Evolutionary conservation across 1,140 invertebrate species (phyloP).

Genomic region (Aphis craccivora): DNA sequence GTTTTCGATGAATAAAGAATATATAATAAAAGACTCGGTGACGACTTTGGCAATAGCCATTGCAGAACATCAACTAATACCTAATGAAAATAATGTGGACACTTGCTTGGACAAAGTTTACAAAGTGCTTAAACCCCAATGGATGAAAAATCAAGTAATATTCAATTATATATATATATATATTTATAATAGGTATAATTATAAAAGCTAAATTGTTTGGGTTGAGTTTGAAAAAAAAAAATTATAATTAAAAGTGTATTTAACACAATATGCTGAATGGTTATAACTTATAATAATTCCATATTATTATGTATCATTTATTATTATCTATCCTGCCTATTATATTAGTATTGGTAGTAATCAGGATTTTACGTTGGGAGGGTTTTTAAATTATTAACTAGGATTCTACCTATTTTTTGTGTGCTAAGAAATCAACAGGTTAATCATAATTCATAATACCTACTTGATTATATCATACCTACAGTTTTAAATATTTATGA

Average conservation of each 20-base stretch:
- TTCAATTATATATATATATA: not conserved
- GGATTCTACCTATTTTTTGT: too few relatives aligned
- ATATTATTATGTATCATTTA: not conserved
- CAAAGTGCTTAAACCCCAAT: not conserved
- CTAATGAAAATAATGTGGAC: not conserved
- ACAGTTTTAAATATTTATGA: too few relatives aligned
- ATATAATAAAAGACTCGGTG: not conserved
- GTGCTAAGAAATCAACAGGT: too few relatives aligned
- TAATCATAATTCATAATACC: too few relatives aligned
- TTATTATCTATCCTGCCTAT: not conserved
- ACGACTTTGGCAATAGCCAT: conserved; percentile 15
- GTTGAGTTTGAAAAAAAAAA: not conserved
- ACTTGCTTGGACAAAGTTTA: conserved; percentile 15
- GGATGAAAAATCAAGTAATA: conserved; percentile 51
- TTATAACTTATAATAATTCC: not conserved
- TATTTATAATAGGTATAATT: not conserved
- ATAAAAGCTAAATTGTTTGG: not conserved
- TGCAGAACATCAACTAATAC: conserved; percentile 22
- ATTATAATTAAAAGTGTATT: not conserved
- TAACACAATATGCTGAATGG: not conserved
- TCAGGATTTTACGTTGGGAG: too few relatives aligned
- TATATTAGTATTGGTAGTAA: too few relatives aligned
- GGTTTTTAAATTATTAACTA: too few relatives aligned
- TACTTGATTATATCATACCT: too few relatives aligned
- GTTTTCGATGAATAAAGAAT: conserved; percentile 28